Percentiles rank a stretch among this genome's conserved stretches.
Evolutionary conservation across 2,888 invertebrate species (phyloP).

Genomic region (Eristalis arbustorum): DNA sequence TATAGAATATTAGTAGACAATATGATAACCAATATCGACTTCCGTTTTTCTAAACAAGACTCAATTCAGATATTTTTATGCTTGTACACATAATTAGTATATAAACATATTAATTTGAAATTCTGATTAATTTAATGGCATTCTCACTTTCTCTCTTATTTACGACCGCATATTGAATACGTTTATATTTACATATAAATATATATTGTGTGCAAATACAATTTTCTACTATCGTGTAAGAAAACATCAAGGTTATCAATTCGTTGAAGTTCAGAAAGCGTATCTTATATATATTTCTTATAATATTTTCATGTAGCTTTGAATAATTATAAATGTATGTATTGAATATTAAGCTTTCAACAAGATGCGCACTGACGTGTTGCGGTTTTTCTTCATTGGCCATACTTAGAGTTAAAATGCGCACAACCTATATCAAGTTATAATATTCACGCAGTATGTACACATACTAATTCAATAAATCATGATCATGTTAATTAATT

Average conservation of each 20-base stretch:
- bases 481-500: background rate
- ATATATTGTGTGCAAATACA: no score
- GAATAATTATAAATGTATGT: background rate
- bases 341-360: background rate
- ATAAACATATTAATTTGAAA: no score
- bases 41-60: no score
- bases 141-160: no score
- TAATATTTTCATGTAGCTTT: background rate
- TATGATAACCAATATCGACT: no score
- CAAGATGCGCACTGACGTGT: constrained; percentile 15
- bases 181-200: no score
- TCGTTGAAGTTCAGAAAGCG: background rate
- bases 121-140: no score
- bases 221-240: background rate
- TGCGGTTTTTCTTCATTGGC: background rate
- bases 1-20: no score
- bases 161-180: no score
- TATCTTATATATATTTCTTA: no score
- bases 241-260: background rate
- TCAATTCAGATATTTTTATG: no score
- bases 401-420: constrained; percentile 22
- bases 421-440: constrained; percentile 1
- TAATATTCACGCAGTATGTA: background rate
- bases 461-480: background rate
- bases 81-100: no score